Conservation (phyloP, 2,888 invertebrate species). For the Agonopterix arenella region DNA sequence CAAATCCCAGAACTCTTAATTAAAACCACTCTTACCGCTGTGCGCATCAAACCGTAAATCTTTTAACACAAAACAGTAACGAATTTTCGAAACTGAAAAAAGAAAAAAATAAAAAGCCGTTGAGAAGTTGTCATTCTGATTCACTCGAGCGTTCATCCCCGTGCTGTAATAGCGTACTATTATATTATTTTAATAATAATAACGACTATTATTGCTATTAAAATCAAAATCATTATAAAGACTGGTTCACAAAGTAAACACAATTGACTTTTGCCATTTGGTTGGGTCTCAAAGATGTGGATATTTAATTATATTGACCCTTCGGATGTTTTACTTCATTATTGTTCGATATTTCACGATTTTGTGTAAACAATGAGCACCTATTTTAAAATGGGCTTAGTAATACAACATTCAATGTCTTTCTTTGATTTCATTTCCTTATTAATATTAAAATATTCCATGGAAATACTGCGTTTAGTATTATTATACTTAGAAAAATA, state of each 20-base stretch:
- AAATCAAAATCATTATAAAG: conserved; percentile 52
- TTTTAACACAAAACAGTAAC: conserved; percentile 13
- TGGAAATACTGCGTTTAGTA: too few relatives aligned
- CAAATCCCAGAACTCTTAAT: neutral
- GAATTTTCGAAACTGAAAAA: conserved; percentile 22
- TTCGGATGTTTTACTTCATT: conserved; percentile 47
- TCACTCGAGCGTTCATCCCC: conserved; percentile 69
- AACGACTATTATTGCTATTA: conserved; percentile 58
- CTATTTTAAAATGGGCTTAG: neutral
- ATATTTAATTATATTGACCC: conserved; percentile 68
- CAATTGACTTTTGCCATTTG: conserved; percentile 73
- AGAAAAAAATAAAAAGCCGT: conserved; percentile 37
- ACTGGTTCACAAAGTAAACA: conserved; percentile 48
- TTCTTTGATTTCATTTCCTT: too few relatives aligned
- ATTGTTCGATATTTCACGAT: conserved; percentile 37
- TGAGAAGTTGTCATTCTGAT: conserved; percentile 60
- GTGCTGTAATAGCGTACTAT: conserved; percentile 60
- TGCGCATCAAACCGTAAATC: conserved; percentile 4
- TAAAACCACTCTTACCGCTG: neutral
- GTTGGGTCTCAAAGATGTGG: conserved; percentile 62
- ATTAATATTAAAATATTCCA: too few relatives aligned
- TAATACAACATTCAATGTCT: too few relatives aligned
- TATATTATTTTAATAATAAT: conserved; percentile 59
- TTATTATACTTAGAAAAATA: too few relatives aligned
- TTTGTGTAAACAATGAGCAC: conserved; percentile 5